Conservation (phyloP, 2,113 vertebrate species). For the Gymnarchus niloticus region DNA sequence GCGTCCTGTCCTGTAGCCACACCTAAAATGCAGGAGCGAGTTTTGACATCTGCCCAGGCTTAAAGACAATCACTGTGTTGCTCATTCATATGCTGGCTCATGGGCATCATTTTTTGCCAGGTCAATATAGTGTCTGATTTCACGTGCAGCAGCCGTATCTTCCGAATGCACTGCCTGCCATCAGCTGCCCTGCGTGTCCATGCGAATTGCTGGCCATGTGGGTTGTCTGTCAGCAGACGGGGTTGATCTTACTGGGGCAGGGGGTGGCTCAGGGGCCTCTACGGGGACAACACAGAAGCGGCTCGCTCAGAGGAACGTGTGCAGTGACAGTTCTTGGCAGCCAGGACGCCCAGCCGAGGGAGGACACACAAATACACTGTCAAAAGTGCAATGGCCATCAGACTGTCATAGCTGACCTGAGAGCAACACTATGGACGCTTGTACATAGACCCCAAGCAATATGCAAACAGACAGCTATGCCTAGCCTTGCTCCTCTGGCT, state of each 20-base stretch:
- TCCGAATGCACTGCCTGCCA: not conserved
- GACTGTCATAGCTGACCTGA: not conserved
- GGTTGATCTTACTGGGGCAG: not conserved
- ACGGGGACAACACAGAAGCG: not conserved
- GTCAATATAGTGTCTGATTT: not conserved
- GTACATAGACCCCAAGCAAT: not conserved
- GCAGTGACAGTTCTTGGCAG: not conserved
- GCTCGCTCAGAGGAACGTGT: slow-evolving; percentile 2
- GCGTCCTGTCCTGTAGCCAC: not conserved
- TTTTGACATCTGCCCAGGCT: not conserved
- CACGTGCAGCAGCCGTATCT: not conserved
- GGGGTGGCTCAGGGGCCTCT: not conserved
- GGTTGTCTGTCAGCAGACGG: not conserved
- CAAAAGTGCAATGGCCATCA: not conserved
- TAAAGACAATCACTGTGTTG: not conserved
- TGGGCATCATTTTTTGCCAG: not conserved
- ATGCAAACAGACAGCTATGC: not conserved
- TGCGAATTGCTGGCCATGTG: not conserved
- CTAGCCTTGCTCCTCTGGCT: not conserved
- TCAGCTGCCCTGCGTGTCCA: not conserved
- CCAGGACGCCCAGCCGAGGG: not conserved
- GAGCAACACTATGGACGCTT: not conserved
- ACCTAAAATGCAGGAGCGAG: not conserved
- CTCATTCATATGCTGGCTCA: not conserved
- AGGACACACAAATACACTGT: not conserved